These are phyloP conservation scores for Drosophila dives DNA, from an alignment of 2,888 invertebrate genomes.

Conservation along the genomic window DNA sequence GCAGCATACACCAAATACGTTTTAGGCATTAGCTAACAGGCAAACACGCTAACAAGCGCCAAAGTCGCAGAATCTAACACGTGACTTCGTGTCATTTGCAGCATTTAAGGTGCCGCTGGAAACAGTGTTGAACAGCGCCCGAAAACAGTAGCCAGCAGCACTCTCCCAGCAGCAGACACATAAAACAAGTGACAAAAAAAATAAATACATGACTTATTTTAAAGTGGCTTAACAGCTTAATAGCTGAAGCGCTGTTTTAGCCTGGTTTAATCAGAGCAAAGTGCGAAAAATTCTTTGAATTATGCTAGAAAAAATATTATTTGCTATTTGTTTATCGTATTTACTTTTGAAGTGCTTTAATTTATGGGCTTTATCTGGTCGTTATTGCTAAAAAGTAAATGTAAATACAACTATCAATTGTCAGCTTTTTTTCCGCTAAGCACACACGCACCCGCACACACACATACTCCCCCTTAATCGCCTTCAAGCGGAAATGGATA, in stretches of 20 bases:
- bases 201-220: neutral
- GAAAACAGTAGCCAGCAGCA: slow-evolving; percentile 30
- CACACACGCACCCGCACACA: slow-evolving; percentile 10
- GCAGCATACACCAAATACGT: slow-evolving; percentile 70
- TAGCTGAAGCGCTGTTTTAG: slow-evolving; percentile 36
- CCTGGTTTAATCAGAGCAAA: slow-evolving; percentile 48
- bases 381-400: neutral
- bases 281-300: neutral
- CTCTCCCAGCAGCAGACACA: slow-evolving; percentile 17
- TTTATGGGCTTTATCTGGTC: neutral
- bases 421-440: slow-evolving; percentile 5
- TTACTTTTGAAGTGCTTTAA: neutral
- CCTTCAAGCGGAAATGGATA: slow-evolving; percentile 43
- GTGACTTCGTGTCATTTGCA: slow-evolving; percentile 82
- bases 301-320: neutral
- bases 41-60: slow-evolving; percentile 74
- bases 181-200: slow-evolving; percentile 8
- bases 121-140: slow-evolving; percentile 30
- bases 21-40: slow-evolving; percentile 74
- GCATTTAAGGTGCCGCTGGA: slow-evolving; percentile 59
- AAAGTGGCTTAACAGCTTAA: slow-evolving; percentile 36
- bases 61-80: slow-evolving; percentile 78
- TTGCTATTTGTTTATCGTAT: slow-evolving; percentile 6
- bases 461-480: slow-evolving; percentile 1
- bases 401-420: neutral